Percentiles rank a stretch among this genome's conserved stretches.
Evolutionary conservation across 2,797 vertebrate species (phyloP).

Genomic region (Argyrosomus regius): DNA sequence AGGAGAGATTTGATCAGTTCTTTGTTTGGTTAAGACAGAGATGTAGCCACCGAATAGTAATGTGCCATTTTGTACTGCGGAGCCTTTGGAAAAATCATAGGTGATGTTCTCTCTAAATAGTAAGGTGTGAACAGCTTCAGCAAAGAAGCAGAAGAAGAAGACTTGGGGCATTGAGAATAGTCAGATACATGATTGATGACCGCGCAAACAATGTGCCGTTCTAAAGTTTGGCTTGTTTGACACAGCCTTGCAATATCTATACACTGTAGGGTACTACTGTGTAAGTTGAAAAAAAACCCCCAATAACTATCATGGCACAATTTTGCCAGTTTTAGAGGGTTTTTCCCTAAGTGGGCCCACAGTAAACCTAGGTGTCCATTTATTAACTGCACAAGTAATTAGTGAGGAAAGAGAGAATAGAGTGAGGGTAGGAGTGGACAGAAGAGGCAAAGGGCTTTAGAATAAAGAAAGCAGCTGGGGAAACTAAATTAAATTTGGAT

Average conservation of each 20-base stretch:
- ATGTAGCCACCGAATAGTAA: constrained; percentile 42
- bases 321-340: background rate
- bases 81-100: constrained; percentile 13
- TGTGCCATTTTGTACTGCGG: constrained; percentile 12
- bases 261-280: background rate
- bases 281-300: background rate
- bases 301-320: background rate
- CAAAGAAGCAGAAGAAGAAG: background rate
- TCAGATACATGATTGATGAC: background rate
- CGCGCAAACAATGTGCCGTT: background rate
- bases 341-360: background rate
- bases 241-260: background rate
- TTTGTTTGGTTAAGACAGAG: constrained; percentile 37
- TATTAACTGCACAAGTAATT: constrained; percentile 26
- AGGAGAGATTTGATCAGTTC: constrained; percentile 57
- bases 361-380: constrained; percentile 9
- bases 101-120: background rate
- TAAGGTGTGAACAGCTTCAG: background rate
- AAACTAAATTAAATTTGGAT: constrained; percentile 39
- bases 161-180: background rate
- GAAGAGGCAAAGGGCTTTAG: constrained; percentile 11
- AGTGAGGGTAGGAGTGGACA: background rate
- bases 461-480: constrained; percentile 41
- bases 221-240: background rate
- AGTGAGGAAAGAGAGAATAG: background rate